Evolutionary conservation across 2,797 vertebrate genomes (phyloP).

Genomic region (Sebastes aleutianus): DNA sequence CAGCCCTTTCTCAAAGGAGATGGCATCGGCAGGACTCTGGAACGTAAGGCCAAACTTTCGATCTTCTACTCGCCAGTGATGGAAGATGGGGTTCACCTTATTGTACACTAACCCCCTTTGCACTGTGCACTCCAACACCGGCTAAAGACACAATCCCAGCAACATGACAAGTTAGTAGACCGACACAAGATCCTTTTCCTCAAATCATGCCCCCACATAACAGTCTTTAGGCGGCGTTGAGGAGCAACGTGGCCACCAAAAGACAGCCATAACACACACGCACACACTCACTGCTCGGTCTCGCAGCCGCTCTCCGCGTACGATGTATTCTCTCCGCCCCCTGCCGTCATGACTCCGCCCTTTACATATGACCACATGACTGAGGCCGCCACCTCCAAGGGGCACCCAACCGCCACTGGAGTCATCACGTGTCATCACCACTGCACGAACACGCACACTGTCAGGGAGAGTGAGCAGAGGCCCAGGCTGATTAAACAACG

Average conservation of each 20-base stretch:
- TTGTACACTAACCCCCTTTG: slow-evolving; percentile 91
- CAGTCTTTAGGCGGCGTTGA: slow-evolving; percentile 52
- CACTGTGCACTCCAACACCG: slow-evolving; percentile 89
- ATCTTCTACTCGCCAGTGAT: slow-evolving; percentile 93
- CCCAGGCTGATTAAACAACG: slow-evolving; percentile 40
- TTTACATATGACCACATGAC: slow-evolving; percentile 91
- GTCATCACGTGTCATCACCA: slow-evolving; percentile 97
- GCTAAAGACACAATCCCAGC: slow-evolving; percentile 73
- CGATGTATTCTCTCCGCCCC: slow-evolving; percentile 86
- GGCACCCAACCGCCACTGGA: slow-evolving; percentile 95
- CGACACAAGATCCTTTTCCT: neutral
- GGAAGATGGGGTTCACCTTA: slow-evolving; percentile 96
- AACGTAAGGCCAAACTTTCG: slow-evolving; percentile 94
- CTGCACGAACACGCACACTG: slow-evolving; percentile 93
- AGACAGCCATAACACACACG: slow-evolving; percentile 75
- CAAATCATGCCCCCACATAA: slow-evolving; percentile 9
- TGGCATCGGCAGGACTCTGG: slow-evolving; percentile 92
- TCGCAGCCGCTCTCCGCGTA: slow-evolving; percentile 90
- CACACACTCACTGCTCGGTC: slow-evolving; percentile 93
- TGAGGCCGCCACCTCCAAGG: slow-evolving; percentile 91
- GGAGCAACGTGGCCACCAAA: slow-evolving; percentile 57
- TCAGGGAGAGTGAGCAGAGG: slow-evolving; percentile 55
- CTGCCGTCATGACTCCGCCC: slow-evolving; percentile 85
- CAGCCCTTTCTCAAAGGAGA: slow-evolving; percentile 90
- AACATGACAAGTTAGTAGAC: slow-evolving; percentile 20